Percentiles rank a stretch among this genome's conserved stretches.
phyloP scores from a whole-genome alignment of 1,140 invertebrate genomes.

The Drosophila melanica region DNA sequence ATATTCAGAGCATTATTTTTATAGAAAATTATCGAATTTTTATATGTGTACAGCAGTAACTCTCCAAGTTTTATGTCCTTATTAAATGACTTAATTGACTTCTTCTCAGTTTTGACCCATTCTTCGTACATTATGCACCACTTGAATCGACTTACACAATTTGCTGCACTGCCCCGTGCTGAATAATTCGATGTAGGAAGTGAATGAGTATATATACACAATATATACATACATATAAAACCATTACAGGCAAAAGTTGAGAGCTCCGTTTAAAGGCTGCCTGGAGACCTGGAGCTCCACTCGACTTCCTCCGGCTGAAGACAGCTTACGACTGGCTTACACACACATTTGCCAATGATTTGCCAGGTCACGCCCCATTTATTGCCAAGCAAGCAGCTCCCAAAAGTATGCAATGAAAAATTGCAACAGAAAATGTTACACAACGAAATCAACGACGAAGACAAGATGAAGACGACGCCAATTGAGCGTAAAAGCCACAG shows the following conservation, averaged over 20 bases:
- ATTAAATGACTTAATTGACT: too few species aligned
- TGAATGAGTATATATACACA: neutral
- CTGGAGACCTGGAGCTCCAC: constrained; percentile 14
- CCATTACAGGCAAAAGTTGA: constrained; percentile 17
- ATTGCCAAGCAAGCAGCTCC: constrained; percentile 32
- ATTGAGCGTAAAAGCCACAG: constrained; percentile 68
- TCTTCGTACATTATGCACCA: neutral
- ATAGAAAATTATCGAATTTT: too few species aligned
- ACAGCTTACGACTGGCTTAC: constrained; percentile 20
- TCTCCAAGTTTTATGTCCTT: too few species aligned
- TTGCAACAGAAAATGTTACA: constrained; percentile 57
- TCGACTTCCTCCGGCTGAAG: constrained; percentile 5
- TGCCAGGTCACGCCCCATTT: constrained; percentile 51
- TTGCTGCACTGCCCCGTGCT: neutral
- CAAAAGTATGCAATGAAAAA: constrained; percentile 72
- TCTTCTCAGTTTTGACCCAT: neutral
- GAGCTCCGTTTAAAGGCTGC: constrained; percentile 28
- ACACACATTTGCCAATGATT: constrained; percentile 36
- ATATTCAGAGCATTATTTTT: too few species aligned
- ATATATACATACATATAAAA: neutral
- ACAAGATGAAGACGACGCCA: constrained; percentile 30
- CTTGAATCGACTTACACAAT: neutral
- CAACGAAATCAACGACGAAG: constrained; percentile 20
- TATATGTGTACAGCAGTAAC: too few species aligned
- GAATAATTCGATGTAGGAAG: constrained; percentile 17